Base-by-base conservation (phyloP, 2,797 vertebrate species). In the Eulemur coronatus region DNA sequence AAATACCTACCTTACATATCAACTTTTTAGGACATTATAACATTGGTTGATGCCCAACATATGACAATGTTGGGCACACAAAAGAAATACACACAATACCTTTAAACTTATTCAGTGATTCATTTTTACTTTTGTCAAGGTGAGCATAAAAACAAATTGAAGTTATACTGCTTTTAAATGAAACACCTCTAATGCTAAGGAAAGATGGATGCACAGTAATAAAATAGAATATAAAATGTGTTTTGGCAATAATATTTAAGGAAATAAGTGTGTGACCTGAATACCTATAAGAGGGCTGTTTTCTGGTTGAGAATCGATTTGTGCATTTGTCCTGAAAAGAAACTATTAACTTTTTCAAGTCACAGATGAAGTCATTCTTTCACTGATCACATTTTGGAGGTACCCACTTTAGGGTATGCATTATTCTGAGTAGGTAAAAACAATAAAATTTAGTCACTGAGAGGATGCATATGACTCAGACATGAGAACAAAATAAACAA, bases 71-170 rank as follows among this genome's bases (percentile, higher is more conserved):
- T 85, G 43, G 33, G 94, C 79, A 22, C 35, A 69, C 4, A n/a
- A 46, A 61, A 96, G 63, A 94, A 94, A 80, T 65, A 26, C 28
- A 92, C 38, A 72, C 22, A 91, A 88, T 70, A 90, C 13, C 72
- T 38, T 79, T 59, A 28, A 80, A 86, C 70, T 93, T 90, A 94
- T 30, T 95, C 79, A 55, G 10, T 94, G 96, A 96, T 91, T 93
- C 63, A 82, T 91, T 94, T 96, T 95, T 95, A 90, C 79, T 93
- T 97, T 91, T 63, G 28, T 79, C 72, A 96, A 97, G 84, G 57
- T 92, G 86, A 84, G 28, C 81, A 96, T 94, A 96, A 93, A 97
- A 97, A 91, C 72, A 97, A 97, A 97, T 97, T 80, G 76, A 88
- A 90, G 80, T 85, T 93, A 90, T 92, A 91, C 55, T 87, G 65